A percentile compares a stretch with the other conserved stretches of the same genome.
Evolutionary conservation across 2,888 invertebrate species (phyloP).

Genomic region (Artemia sinica): DNA sequence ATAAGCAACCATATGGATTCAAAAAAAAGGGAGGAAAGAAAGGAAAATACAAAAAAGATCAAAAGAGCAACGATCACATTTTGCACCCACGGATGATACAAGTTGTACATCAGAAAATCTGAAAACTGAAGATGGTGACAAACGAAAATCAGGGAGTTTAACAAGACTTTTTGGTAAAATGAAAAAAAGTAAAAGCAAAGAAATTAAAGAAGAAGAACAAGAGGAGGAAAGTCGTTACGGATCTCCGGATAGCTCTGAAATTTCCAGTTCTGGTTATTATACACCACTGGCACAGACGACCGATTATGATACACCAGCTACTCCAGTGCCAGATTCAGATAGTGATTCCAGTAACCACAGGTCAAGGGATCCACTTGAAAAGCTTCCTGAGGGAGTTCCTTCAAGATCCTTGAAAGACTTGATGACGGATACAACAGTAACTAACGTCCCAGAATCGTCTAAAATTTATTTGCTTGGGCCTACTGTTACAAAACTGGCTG

Average conservation of each 20-base stretch:
- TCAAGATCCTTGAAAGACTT: neutral
- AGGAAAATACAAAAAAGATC: too few species aligned
- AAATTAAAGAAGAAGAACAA: neutral
- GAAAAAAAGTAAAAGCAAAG: slow-evolving; percentile 2
- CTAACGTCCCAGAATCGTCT: neutral
- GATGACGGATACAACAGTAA: neutral
- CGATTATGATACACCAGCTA: neutral
- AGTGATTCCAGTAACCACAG: neutral
- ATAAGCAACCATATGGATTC: too few species aligned
- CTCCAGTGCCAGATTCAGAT: neutral
- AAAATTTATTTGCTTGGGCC: neutral
- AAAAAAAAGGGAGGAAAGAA: too few species aligned
- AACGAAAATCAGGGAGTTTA: slow-evolving; percentile 3
- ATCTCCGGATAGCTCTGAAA: neutral
- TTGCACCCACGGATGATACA: too few species aligned
- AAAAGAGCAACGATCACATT: too few species aligned
- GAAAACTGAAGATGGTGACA: neutral
- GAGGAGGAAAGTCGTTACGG: neutral
- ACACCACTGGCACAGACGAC: neutral
- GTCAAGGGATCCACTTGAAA: neutral
- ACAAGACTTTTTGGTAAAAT: slow-evolving; percentile 7
- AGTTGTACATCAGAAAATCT: too few species aligned
- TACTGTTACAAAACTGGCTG: neutral
- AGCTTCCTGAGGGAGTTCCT: neutral
- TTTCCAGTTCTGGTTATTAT: slow-evolving; percentile 4